phyloP scores from a whole-genome alignment of 2,797 vertebrate genomes.

The Antrozous pallidus region DNA sequence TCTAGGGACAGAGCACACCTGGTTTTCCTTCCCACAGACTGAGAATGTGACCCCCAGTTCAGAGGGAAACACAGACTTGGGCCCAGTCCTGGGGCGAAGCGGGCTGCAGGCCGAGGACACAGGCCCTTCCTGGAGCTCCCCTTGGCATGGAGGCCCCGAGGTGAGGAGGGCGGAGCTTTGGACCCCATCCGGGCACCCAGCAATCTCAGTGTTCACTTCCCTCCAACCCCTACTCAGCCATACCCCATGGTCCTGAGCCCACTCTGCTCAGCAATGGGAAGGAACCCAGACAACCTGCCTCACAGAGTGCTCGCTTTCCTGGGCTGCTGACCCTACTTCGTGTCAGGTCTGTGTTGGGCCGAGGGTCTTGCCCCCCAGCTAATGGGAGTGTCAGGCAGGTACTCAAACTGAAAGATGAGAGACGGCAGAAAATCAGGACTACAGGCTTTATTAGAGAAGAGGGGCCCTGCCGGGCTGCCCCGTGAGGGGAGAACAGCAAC shows the following conservation, averaged over 20 bases:
- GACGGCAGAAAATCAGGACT: no score
- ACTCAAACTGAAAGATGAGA: neutral
- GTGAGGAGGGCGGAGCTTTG: neutral
- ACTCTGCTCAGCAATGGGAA: neutral
- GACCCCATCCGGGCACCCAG: neutral
- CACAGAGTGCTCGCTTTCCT: accelerated
- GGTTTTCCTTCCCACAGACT: neutral
- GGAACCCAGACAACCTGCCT: neutral
- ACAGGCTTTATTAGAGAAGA: no score
- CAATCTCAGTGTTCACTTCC: neutral
- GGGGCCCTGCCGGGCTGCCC: no score
- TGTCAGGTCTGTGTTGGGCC: neutral
- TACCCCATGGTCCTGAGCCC: neutral
- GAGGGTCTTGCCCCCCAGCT: neutral
- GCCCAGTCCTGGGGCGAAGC: neutral
- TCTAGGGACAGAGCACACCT: no score
- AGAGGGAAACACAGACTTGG: neutral
- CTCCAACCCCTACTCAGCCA: accelerated
- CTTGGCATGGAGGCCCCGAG: neutral
- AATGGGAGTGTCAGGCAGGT: neutral
- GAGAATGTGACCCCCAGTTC: neutral
- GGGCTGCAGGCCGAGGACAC: neutral
- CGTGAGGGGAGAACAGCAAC: no score
- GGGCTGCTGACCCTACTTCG: accelerated
- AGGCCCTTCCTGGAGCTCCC: neutral